Conservation (phyloP, 2,113 vertebrate species). For the Zeus faber region DNA sequence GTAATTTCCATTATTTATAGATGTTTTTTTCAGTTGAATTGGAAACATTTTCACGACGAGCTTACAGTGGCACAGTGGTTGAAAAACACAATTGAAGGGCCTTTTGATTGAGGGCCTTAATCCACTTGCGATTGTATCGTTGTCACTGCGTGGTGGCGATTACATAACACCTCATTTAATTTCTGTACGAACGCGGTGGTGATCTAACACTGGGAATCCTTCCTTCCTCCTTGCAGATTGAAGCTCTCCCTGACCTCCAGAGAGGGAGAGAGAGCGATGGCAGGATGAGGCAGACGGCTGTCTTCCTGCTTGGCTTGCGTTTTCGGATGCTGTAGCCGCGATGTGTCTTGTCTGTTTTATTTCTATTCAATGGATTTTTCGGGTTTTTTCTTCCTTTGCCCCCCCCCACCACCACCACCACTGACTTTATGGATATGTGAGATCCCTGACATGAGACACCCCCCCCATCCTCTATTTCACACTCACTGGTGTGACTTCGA, state of each 20-base stretch:
- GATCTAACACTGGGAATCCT: constrained; percentile 27
- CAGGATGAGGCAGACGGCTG: constrained; percentile 60
- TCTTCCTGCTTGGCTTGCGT: constrained; percentile 66
- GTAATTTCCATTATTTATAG: no score
- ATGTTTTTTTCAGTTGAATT: no score
- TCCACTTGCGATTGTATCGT: no score
- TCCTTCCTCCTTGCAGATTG: not conserved
- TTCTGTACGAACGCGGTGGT: constrained; percentile 28
- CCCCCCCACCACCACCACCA: constrained; percentile 47
- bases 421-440: constrained; percentile 61
- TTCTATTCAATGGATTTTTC: constrained; percentile 67
- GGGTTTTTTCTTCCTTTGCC: constrained; percentile 50
- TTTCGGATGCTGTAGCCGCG: constrained; percentile 46
- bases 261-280: no score
- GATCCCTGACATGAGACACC: constrained; percentile 40
- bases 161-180: constrained; percentile 28
- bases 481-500: no score
- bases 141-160: constrained; percentile 8
- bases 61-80: no score
- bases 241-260: constrained; percentile 67
- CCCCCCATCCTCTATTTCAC: no score
- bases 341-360: constrained; percentile 59
- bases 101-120: no score
- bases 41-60: no score
- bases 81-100: no score